phyloP scores from a whole-genome alignment of 2,113 vertebrate genomes.

The Odontophorus gujanensis region DNA sequence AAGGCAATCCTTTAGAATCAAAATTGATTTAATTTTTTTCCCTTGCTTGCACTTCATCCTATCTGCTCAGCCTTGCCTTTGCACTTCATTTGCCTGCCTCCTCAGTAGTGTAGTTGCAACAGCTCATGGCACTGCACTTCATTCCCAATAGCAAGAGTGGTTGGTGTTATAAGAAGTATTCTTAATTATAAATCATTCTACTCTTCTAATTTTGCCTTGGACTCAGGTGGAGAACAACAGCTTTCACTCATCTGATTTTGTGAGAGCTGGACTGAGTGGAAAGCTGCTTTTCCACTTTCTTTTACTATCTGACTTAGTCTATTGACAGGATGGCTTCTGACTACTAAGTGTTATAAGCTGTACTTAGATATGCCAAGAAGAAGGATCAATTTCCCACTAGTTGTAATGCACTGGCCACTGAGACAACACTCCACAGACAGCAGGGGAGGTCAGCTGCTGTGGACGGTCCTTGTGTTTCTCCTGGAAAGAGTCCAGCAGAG shows the following conservation, averaged over 20 bases:
- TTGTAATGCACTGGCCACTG: background rate
- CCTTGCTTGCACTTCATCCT: background rate
- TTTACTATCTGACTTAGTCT: background rate
- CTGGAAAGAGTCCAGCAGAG: too few relatives aligned
- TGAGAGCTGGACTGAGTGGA: background rate
- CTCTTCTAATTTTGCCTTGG: too few relatives aligned
- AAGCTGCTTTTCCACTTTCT: background rate
- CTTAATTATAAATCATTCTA: background rate
- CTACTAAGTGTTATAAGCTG: background rate
- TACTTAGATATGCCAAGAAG: background rate
- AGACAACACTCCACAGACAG: background rate
- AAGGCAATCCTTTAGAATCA: background rate
- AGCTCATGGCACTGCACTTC: background rate
- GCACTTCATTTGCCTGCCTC: background rate
- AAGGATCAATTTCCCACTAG: background rate
- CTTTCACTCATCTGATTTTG: background rate
- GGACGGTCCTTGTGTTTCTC: background rate
- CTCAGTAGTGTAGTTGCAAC: background rate
- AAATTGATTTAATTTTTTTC: background rate
- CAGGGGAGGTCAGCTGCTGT: background rate
- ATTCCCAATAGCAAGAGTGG: background rate
- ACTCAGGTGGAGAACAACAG: background rate
- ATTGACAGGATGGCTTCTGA: background rate
- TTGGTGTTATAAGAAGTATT: background rate
- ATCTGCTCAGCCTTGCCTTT: background rate